Conservation (phyloP, 2,797 vertebrate species). For the Sebastes kiyomatsui region DNA sequence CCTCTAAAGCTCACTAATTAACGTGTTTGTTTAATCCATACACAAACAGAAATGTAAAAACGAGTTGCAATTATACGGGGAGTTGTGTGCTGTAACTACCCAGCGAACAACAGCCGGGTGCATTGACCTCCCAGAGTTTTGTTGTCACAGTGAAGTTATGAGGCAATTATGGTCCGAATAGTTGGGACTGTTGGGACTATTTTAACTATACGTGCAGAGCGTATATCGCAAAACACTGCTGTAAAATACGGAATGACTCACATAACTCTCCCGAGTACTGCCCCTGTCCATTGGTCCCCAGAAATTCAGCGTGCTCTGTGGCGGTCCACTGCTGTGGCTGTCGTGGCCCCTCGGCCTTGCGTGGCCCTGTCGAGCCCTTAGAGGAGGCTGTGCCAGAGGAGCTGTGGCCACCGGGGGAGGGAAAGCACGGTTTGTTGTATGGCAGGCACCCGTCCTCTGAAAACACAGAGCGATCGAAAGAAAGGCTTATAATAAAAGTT, state of each 20-base stretch:
- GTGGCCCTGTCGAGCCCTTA: conserved; percentile 96
- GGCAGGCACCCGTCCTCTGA: conserved; percentile 94
- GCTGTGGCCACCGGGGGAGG: conserved; percentile 95
- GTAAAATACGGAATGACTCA: conserved; percentile 78
- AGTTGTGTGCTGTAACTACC: background rate
- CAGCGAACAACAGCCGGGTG: background rate
- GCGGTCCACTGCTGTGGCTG: conserved; percentile 90
- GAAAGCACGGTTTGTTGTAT: conserved; percentile 97
- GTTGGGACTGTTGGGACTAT: background rate
- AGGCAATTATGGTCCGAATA: background rate
- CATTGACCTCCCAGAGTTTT: background rate
- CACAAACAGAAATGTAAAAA: background rate
- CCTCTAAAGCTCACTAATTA: background rate
- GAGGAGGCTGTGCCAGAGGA: conserved; percentile 98
- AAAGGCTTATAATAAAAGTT: background rate
- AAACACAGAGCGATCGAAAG: conserved; percentile 34
- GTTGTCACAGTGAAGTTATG: background rate
- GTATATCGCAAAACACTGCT: conserved; percentile 1
- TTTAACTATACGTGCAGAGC: background rate
- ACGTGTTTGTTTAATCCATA: background rate
- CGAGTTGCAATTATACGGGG: background rate
- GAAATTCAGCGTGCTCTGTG: conserved; percentile 92
- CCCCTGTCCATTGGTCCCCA: conserved; percentile 93
- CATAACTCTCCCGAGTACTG: conserved; percentile 98
- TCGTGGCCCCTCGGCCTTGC: conserved; percentile 90